A percentile compares a stretch with the other conserved stretches of the same genome.
phyloP scores from a whole-genome alignment of 1,140 invertebrate genomes.

The Bombus balteatus region DNA sequence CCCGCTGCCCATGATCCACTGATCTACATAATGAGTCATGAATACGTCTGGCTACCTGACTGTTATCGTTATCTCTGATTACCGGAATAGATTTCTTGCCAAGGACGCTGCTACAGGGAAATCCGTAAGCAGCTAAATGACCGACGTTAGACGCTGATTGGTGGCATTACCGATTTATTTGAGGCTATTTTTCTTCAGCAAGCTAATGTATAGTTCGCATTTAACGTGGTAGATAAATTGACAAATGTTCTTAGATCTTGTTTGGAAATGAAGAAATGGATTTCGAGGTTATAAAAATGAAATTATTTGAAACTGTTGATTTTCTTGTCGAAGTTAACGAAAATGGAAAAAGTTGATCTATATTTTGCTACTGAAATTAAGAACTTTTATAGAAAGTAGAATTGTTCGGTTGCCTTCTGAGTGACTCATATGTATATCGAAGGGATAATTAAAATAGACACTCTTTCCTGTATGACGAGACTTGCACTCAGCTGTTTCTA shows the following conservation, averaged over 20 bases:
- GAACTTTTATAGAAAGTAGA: not conserved
- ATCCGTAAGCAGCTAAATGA: not conserved
- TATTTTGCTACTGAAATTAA: not conserved
- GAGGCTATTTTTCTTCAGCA: not conserved
- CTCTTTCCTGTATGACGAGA: too few relatives aligned
- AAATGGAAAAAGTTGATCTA: too few relatives aligned
- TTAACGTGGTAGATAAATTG: not conserved
- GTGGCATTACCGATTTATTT: not conserved
- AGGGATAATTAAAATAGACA: not conserved
- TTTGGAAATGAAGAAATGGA: not conserved
- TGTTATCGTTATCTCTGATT: constrained; percentile 51
- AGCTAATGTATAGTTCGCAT: not conserved
- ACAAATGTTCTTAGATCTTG: not conserved
- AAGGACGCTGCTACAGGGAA: not conserved
- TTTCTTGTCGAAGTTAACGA: not conserved
- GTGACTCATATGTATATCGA: too few relatives aligned
- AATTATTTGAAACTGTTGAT: not conserved
- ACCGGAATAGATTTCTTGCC: constrained; percentile 50
- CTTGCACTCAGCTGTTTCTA: not conserved
- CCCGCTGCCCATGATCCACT: constrained; percentile 48
- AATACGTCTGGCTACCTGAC: constrained; percentile 51
- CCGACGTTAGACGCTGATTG: not conserved
- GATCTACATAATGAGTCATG: constrained; percentile 57
- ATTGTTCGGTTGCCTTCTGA: too few relatives aligned
- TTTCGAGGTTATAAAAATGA: not conserved